Evolutionary conservation across 2,888 invertebrate genomes (phyloP).

Genomic region (Malthinus flaveolus): DNA sequence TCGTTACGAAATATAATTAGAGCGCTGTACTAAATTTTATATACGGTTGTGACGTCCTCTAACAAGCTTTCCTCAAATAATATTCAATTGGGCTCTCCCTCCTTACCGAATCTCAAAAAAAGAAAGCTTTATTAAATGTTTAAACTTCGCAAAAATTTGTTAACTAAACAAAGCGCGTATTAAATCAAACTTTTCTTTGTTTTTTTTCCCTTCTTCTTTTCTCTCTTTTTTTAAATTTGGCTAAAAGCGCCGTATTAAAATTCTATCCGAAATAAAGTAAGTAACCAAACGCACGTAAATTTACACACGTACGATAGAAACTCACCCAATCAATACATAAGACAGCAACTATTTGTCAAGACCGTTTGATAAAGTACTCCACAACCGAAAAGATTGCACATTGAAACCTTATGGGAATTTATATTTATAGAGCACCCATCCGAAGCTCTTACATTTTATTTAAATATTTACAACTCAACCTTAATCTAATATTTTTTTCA

Average conservation of each 20-base stretch:
- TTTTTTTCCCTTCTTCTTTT: too few species aligned
- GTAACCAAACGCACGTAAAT: not conserved
- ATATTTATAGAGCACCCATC: too few species aligned
- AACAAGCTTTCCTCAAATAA: not conserved
- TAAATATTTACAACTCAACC: not conserved
- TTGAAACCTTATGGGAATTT: slow-evolving; percentile 33
- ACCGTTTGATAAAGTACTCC: slow-evolving; percentile 35
- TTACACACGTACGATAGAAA: slow-evolving; percentile 24
- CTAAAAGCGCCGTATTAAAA: too few species aligned
- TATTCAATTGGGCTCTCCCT: too few species aligned
- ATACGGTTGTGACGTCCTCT: slow-evolving; percentile 5
- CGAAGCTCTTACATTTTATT: too few species aligned
- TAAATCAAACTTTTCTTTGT: not conserved
- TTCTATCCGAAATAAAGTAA: not conserved
- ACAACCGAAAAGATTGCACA: slow-evolving; percentile 34
- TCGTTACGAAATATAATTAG: slow-evolving; percentile 38
- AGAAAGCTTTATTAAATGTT: too few species aligned
- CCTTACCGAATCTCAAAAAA: too few species aligned
- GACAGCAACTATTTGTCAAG: slow-evolving; percentile 43
- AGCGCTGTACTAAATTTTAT: slow-evolving; percentile 23
- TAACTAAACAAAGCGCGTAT: not conserved
- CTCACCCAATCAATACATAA: slow-evolving; percentile 39
- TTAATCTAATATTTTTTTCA: not conserved
- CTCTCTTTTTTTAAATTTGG: too few species aligned
- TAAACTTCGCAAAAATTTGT: too few species aligned